These are phyloP conservation scores for Amiota mariae DNA, from an alignment of 2,888 invertebrate genomes.

Conservation along the genomic window DNA sequence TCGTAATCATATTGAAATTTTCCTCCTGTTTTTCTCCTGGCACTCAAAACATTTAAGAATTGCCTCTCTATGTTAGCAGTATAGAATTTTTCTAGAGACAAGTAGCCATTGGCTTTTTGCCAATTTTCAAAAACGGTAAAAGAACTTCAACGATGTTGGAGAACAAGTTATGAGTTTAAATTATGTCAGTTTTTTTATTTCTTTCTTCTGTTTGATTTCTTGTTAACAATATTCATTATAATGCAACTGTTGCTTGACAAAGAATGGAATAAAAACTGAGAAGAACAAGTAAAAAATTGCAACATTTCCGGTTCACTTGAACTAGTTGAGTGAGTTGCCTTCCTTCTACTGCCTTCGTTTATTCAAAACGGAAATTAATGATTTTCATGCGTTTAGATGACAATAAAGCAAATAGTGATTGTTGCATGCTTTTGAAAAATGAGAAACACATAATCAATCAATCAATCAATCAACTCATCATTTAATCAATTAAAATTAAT, in stretches of 20 bases:
- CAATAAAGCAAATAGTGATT: conserved; percentile 53
- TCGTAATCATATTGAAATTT: conserved; percentile 50
- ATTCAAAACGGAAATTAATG: conserved; percentile 62
- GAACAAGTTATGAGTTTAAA: conserved; percentile 54
- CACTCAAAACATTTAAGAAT: too few relatives aligned
- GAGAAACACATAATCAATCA: conserved; percentile 64
- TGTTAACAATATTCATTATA: conserved; percentile 56
- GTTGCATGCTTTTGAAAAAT: conserved; percentile 60
- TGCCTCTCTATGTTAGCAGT: too few relatives aligned
- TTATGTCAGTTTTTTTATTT: conserved; percentile 43
- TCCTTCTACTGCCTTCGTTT: not conserved
- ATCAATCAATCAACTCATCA: conserved; percentile 68
- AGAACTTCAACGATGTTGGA: conserved; percentile 39
- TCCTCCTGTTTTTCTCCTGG: conserved; percentile 15
- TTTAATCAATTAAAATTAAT: conserved; percentile 59
- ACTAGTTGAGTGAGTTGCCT: not conserved
- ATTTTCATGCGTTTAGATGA: conserved; percentile 59
- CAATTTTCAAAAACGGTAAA: conserved; percentile 46
- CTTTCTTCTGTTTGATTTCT: conserved; percentile 30
- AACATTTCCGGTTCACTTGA: not conserved
- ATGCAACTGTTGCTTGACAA: conserved; percentile 23
- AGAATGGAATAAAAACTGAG: not conserved
- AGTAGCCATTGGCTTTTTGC: conserved; percentile 50
- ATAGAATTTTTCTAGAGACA: not conserved
- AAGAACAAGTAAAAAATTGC: conserved; percentile 24